Evolutionary conservation across 2,113 vertebrate species (phyloP), one percentile per base, ranked within the genome.

Genomic region (Aegithalos caudatus): DNA sequence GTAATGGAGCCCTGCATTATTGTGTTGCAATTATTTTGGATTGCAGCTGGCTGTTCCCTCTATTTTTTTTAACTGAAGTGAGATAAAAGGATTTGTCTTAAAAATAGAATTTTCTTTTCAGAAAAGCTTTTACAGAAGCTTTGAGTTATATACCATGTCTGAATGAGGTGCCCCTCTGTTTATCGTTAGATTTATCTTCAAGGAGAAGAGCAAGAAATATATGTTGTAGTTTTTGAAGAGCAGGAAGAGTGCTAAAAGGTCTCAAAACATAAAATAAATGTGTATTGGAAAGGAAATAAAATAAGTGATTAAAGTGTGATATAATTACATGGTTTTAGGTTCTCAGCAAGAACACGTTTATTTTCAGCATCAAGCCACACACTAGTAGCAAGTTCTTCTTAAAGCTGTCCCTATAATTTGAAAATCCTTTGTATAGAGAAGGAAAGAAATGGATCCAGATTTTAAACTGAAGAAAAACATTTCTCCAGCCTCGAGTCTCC

Each of bases 11-110:
- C 85, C 74, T 82, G 61, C 62, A 62, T 95, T 90, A 89, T 95
- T 96, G 70, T 86, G 60, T 91, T 88, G 89, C 89, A 93, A 58
- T 94, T 94, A 96, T 94, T 96, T 96, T 94, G 96, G 95, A 91
- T 92, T 87, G 74, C 65, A 91, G 93, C 51, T 58, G 69, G 76
- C 70, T 86, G n/a, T 90, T 92, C 81, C 69, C 88, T 79, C 50
- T 69, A 27, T 82, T n/a, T 95, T 96, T 33, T 66, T 79, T 96
- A 79, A 88, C 70, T 91, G 54, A 94, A 92, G 80, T 92, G 79
- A 92, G 83, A 95, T 94, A 67, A 86, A 93, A 90, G 77, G 77
- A 95, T 94, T 97, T 89, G 53, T 94, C 83, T 94, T 96, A 81
- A 81, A 95, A 97, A 95, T 62, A 94, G 80, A 56, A n/a, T 76